These are phyloP conservation scores for Aeoliscus strigatus DNA, from an alignment of 2,797 vertebrate species.

Conservation along the genomic window DNA sequence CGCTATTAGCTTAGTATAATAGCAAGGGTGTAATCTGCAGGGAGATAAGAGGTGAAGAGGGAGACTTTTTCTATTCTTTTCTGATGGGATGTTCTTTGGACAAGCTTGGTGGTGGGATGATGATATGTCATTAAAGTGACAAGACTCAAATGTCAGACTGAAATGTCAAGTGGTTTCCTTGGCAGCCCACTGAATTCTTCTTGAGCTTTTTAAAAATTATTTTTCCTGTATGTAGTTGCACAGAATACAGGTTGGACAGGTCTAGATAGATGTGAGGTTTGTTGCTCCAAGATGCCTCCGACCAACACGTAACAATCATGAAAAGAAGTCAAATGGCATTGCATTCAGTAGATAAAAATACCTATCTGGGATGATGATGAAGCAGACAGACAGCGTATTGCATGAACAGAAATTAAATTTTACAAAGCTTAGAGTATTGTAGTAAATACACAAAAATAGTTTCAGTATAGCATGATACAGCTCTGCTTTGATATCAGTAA, in stretches of 20 bases:
- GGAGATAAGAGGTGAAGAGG: constrained; percentile 77
- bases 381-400: too few species aligned
- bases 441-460: too few species aligned
- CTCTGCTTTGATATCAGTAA: too few species aligned
- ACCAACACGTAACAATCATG: too few species aligned
- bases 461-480: too few species aligned
- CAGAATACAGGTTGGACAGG: neutral
- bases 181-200: constrained; percentile 38
- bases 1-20: constrained; percentile 94
- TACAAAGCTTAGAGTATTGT: too few species aligned
- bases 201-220: constrained; percentile 37
- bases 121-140: constrained; percentile 76
- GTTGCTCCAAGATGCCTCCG: too few species aligned
- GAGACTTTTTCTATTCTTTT: constrained; percentile 63
- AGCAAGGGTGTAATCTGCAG: constrained; percentile 85
- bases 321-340: too few species aligned
- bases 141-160: constrained; percentile 77
- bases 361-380: too few species aligned
- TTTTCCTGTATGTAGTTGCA: constrained; percentile 38
- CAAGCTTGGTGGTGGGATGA: constrained; percentile 53
- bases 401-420: too few species aligned
- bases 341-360: too few species aligned
- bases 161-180: constrained; percentile 82
- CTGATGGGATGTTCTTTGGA: constrained; percentile 43
- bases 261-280: too few species aligned